Base-by-base conservation (phyloP, 30 jellyfish, hydroid and myxozoan genomes). In the Hydractinia echinata region DNA sequence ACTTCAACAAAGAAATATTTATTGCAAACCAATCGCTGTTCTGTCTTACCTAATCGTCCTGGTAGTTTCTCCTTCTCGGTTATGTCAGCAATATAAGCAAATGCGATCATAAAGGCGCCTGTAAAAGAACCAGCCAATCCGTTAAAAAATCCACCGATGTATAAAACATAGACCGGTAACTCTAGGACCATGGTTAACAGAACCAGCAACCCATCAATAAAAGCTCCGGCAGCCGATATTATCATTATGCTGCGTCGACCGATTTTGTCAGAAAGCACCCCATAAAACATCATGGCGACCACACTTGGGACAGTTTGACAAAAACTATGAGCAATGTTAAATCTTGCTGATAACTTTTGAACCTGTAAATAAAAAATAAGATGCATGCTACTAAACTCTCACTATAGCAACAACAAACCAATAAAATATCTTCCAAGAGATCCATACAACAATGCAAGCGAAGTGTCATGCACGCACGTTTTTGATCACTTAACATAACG, bases 111-210 rank as follows among this genome's bases (percentile, higher is more conserved):
- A 10, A 73, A 16, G 15, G 85, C 70, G 15, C 95, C 95, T 10
- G 94, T 85, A 53, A 73, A 81, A 55, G 66, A 77, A 11, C 97
- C 97, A 53, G 95, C 97, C 16, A 90, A 30, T 10, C 97, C 97
- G 77, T 77, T 85, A n/a, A 82, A 76, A 72, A 85, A 78, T 21
- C 60, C 62, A 13, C 94, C 97, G 60, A 90, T 66, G 73, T 56
- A 85, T 15, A 90, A 53, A 39, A 61, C 51, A 53, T 51, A 66
- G 14, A 90, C n/a, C 8, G 97, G 97, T 16, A 90, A 82, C 10
- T 82, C 83, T 7, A 90, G 51, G 13, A 50, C 61, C 83, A 90
- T 85, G 19, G 93, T 81, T 16, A 79, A 18, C 19, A 90, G 30
- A 21, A 82, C 69, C 15, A 81, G 10, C 5, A 50, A 16, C 4